Evolutionary conservation across 2,113 vertebrate genomes (phyloP).

Genomic region (Castor canadensis): DNA sequence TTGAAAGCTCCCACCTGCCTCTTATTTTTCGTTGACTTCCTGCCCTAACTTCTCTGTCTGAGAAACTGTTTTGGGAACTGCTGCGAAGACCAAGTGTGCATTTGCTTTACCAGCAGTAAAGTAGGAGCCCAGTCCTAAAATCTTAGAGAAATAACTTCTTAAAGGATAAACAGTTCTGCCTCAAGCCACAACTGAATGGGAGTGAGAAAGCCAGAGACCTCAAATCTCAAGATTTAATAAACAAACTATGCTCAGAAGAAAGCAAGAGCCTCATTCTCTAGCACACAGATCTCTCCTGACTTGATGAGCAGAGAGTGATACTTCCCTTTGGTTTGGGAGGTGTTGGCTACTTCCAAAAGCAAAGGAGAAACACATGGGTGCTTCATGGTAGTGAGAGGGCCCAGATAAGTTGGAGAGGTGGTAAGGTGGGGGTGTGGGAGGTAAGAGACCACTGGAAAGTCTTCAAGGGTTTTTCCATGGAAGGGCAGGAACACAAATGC

Average conservation of each 20-base stretch:
- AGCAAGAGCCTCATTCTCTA: neutral
- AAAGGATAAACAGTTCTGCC: neutral
- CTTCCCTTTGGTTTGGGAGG: neutral
- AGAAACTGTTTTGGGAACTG: neutral
- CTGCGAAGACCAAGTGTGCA: neutral
- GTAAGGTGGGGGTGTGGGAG: neutral
- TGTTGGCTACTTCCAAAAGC: neutral
- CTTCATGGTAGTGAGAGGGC: neutral
- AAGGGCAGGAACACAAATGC: neutral
- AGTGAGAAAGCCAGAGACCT: neutral
- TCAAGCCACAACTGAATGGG: neutral
- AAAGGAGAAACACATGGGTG: neutral
- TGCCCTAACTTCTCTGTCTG: neutral
- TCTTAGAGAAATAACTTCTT: neutral
- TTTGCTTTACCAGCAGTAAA: neutral
- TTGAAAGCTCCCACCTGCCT: neutral
- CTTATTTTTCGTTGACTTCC: neutral
- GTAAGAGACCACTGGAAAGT: neutral
- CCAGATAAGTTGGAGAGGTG: neutral
- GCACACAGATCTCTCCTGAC: neutral
- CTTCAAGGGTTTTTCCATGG: neutral
- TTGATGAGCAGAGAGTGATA: neutral
- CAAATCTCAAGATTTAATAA: neutral
- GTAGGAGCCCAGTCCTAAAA: neutral
- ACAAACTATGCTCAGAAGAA: neutral